Conservation (phyloP, 1,140 invertebrate species). For the Brachionus sp. region DNA sequence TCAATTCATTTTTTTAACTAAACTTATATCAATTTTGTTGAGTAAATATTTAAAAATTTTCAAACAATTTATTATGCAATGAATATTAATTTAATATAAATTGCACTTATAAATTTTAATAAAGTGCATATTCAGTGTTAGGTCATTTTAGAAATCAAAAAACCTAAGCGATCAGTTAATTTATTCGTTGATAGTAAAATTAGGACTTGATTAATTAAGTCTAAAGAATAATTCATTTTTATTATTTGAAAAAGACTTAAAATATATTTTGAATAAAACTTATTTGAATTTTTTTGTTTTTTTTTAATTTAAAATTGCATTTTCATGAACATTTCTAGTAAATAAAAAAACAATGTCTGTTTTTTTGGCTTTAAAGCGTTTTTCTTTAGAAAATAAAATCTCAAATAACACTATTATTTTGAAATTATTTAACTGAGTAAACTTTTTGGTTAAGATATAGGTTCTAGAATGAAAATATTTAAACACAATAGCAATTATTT, state of each 20-base stretch:
- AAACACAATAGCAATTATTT: not conserved
- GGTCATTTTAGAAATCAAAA: too few species aligned
- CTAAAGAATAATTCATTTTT: not conserved
- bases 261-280: not conserved
- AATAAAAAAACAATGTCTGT: too few species aligned
- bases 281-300: not conserved
- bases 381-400: too few species aligned
- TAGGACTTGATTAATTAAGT: not conserved
- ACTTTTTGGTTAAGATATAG: not conserved
- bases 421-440: not conserved
- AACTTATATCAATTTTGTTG: too few species aligned
- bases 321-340: too few species aligned
- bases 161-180: not conserved
- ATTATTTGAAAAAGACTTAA: not conserved
- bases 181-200: not conserved
- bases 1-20: not conserved
- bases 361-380: too few species aligned
- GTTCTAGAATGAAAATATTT: not conserved
- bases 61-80: not conserved
- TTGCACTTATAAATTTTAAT: too few species aligned
- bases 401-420: too few species aligned
- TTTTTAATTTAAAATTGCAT: too few species aligned
- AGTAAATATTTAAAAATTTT: too few species aligned
- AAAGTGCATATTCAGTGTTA: not conserved
- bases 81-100: not conserved